Evolutionary conservation across 2,797 vertebrate species (phyloP), one percentile per base, ranked within the genome.

Genomic region (Channallabes apus): DNA sequence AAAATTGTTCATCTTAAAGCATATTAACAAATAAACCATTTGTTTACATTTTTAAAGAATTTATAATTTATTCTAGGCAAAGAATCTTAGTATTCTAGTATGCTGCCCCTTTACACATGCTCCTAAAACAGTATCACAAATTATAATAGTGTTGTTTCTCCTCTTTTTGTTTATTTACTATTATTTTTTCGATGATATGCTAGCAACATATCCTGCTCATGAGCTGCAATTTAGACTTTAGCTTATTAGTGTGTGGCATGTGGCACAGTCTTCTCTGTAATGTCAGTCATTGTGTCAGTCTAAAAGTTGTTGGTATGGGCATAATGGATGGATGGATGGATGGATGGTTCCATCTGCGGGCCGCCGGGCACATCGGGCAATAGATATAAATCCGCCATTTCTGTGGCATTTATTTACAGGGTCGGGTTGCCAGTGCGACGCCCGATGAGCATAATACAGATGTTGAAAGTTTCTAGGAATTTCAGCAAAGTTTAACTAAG

Each of bases 231-330:
- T 29, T 20, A 15, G 27, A 8, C 27, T 75, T 54, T 29, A 75
- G 51, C 29, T 61, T 61, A 61, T 24, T 62, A 62, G 35, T 76
- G 73, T 76, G 27, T 58, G 27, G 27, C 75, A 32, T 58, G 11
- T 59, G 56, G 35, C 20, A n/a, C n/a, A n/a, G 58, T 41, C 29
- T 79, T 22, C 3, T 4, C 54, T 35, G 75, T 62, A 41, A 62
- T 41, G 76, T 12, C 32, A 62, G 6, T n/a, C 32, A 61, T 11
- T 78, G 29, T 38, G 20, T 11, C 29, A 24, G 46, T 78, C 76
- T 61, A 78, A 79, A 79, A 62, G 32, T 61, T 78, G 76, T 78
- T 62, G 58, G 58, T n/a, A n/a, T 62, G 54, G 32, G 18, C 22
- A 8, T 38, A 8, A 35, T 56, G 76, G 38, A 78, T 78, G 61